These are phyloP conservation scores for Drosophila kohkoa DNA, from an alignment of 1,140 invertebrate species.

Conservation along the genomic window DNA sequence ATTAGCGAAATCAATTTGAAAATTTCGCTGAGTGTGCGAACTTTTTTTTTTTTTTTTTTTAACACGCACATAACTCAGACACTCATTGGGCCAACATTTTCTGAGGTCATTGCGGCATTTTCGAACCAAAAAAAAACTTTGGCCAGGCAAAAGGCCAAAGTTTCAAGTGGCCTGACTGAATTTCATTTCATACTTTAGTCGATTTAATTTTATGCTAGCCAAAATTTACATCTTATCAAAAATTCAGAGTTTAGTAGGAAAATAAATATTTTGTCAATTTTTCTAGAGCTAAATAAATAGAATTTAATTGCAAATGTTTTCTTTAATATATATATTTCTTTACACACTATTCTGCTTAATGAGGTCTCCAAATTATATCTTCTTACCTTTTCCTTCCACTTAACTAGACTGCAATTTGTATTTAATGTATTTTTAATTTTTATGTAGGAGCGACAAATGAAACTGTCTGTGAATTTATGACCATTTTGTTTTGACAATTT, in stretches of 20 bases:
- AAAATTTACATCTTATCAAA: conserved; percentile 21
- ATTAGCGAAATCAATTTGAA: conserved; percentile 54
- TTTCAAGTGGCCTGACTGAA: conserved; percentile 36
- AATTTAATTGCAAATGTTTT: not conserved
- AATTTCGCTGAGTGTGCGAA: conserved; percentile 30
- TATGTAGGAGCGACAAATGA: not conserved
- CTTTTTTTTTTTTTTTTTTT: conserved; percentile 30
- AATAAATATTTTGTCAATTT: not conserved
- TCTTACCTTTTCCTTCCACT: not conserved
- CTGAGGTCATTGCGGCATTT: conserved; percentile 43
- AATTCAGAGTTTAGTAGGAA: no score
- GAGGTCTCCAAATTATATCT: no score
- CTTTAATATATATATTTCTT: not conserved
- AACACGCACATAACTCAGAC: conserved; percentile 35
- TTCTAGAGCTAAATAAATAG: not conserved
- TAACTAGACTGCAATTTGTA: not conserved
- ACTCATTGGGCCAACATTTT: conserved; percentile 15
- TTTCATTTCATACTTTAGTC: conserved; percentile 24
- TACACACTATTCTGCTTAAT: conserved; percentile 1
- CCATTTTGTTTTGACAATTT: conserved; percentile 15
- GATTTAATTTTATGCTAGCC: not conserved
- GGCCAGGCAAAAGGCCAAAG: conserved; percentile 33
- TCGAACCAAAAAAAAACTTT: conserved; percentile 32
- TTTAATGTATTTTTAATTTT: conserved; percentile 16
- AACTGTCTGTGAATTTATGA: conserved; percentile 2